Conservation (phyloP, 1,140 invertebrate genomes). For the Stegodyphus mimosarum region DNA sequence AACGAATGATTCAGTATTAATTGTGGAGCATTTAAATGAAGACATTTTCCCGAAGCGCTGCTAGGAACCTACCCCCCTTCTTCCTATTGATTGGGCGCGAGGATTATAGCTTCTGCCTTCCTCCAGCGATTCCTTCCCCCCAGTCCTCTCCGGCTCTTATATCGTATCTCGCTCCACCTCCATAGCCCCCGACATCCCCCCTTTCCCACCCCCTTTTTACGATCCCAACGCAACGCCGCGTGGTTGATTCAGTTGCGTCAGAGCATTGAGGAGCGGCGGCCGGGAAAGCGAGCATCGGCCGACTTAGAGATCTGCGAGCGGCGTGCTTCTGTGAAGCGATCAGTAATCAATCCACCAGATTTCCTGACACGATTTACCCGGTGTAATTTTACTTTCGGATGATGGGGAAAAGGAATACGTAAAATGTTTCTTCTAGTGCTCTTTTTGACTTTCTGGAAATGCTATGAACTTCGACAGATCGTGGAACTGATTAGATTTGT, state of each 20-base stretch:
- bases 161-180: slow-evolving; percentile 36
- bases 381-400: too few relatives aligned
- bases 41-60: slow-evolving; percentile 53
- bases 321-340: too few relatives aligned
- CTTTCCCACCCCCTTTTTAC: slow-evolving; percentile 12
- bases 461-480: too few relatives aligned
- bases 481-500: too few relatives aligned
- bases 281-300: too few relatives aligned
- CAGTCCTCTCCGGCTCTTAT: slow-evolving; percentile 17
- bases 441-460: too few relatives aligned
- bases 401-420: too few relatives aligned
- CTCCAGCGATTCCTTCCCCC: neutral
- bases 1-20: slow-evolving; percentile 62
- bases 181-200: neutral
- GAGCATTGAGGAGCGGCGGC: slow-evolving; percentile 3
- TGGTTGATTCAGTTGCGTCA: slow-evolving; percentile 55
- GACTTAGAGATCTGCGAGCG: too few relatives aligned
- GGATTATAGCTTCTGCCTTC: slow-evolving; percentile 33
- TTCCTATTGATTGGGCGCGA: slow-evolving; percentile 56
- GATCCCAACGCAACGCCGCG: slow-evolving; percentile 13
- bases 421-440: too few relatives aligned
- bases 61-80: slow-evolving; percentile 29
- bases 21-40: slow-evolving; percentile 61
- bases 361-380: too few relatives aligned
- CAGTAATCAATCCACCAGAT: neutral